phyloP scores from a whole-genome alignment of 2,888 invertebrate species.

The Lasioglossum calceatum region DNA sequence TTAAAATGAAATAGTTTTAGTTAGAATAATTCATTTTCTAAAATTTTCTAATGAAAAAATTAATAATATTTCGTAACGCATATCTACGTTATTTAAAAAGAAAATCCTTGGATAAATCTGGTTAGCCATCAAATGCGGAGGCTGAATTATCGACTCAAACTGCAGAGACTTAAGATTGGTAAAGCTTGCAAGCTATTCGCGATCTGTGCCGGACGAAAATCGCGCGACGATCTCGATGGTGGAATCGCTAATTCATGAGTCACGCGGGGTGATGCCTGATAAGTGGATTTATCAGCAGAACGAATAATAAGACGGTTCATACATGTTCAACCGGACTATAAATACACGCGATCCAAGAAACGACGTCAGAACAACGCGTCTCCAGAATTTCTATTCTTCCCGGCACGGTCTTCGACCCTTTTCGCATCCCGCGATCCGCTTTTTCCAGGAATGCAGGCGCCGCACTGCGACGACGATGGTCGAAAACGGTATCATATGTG shows the following conservation, averaged over 20 bases:
- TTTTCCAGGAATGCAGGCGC: slow-evolving; percentile 21
- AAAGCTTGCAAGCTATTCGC: neutral
- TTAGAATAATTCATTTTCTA: too few relatives aligned
- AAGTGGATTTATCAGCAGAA: slow-evolving; percentile 58
- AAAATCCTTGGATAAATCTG: too few relatives aligned
- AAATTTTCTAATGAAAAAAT: too few relatives aligned
- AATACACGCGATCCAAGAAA: slow-evolving; percentile 57
- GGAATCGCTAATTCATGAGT: slow-evolving; percentile 39
- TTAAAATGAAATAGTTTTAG: too few relatives aligned
- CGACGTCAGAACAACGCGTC: slow-evolving; percentile 36
- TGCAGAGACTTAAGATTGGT: neutral
- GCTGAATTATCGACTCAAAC: too few relatives aligned
- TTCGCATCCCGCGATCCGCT: neutral
- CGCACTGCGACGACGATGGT: neutral
- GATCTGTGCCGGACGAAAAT: neutral
- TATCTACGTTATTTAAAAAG: too few relatives aligned
- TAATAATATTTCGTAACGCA: too few relatives aligned
- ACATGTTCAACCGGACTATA: slow-evolving; percentile 69
- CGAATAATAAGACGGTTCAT: slow-evolving; percentile 50
- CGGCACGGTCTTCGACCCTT: neutral
- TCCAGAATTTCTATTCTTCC: slow-evolving; percentile 44
- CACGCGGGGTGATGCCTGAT: slow-evolving; percentile 58
- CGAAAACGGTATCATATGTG: too few relatives aligned
- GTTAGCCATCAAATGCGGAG: too few relatives aligned
- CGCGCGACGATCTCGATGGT: slow-evolving; percentile 19